Evolutionary conservation across 2,888 invertebrate species (phyloP), one percentile per base, ranked within the genome.

Genomic region (Cryptus viduatorius): DNA sequence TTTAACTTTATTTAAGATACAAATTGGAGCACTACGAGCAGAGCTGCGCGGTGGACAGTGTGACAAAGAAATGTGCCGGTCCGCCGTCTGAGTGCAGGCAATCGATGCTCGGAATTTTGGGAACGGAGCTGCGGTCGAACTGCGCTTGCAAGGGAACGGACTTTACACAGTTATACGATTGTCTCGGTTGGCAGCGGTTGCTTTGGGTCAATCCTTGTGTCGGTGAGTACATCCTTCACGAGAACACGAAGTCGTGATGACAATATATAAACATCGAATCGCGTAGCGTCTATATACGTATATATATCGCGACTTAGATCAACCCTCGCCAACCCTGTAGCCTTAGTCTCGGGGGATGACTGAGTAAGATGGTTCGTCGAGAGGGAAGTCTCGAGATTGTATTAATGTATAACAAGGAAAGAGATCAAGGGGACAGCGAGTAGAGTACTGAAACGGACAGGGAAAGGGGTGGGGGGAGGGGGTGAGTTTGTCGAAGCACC

Each of bases 141-240:
- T 98, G 98, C 92, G 97, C 97, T 61, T 98, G 98, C 93, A 96
- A 97, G 86, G 97, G 97, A 48, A 97, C 97, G 1, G 98, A 98
- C 94, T 96, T 97, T 91, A 96, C 96, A 53, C 97, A 98, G 92
- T 95, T 98, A 48, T 98, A 98, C 93, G 97, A 97, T 91, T 98
- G 98, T 90, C 95, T 98, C 0, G 98, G 98, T 75, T 98, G 98
- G 98, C 97, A 98, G 91, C 94, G 98, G 82, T 95, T 98, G 56
- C 95, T 98, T 53, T 98, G 98, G 98, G 96, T 98, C 83, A 98
- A 98, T 94, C 98, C 98, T 75, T 98, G 98, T 94, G 98, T 98
- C 89, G 98, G 98, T 98, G 94, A 96, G 97, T 95, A n/a, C n/a
- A 10, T 48, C 4, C n/a, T 42, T 50, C 42, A 5, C 37, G 12